Percentiles rank a stretch among this genome's conserved stretches.
Conservation (phyloP, 2,797 vertebrate species). For the Hipposideros larvatus region DNA sequence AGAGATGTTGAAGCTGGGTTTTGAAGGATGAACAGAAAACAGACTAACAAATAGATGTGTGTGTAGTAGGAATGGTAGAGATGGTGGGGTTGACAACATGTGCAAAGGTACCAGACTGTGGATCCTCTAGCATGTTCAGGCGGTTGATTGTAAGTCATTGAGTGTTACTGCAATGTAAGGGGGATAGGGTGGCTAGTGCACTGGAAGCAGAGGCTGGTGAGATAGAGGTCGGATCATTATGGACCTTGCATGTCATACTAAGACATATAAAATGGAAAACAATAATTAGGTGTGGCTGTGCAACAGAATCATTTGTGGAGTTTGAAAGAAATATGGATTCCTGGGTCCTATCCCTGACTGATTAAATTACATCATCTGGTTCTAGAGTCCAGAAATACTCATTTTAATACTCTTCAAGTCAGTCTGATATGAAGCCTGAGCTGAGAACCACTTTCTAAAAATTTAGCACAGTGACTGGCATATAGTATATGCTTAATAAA, state of each 20-base stretch:
- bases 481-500: background rate
- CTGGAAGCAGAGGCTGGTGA: background rate
- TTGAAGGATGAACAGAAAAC: conserved; percentile 6
- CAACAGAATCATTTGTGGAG: background rate
- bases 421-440: background rate
- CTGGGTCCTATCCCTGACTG: background rate
- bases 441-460: background rate
- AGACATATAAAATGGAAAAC: background rate
- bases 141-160: background rate
- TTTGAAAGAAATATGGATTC: background rate
- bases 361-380: background rate
- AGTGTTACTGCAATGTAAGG: background rate
- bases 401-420: background rate
- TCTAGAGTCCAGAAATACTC: background rate
- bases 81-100: background rate
- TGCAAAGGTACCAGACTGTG: background rate
- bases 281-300: background rate
- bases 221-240: background rate
- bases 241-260: background rate
- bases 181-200: background rate
- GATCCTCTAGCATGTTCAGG: background rate
- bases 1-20: conserved; percentile 33
- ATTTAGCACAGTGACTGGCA: background rate
- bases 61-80: background rate
- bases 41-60: background rate